Base-by-base conservation (phyloP, 1,140 invertebrate species). In the Drosophila erecta region DNA sequence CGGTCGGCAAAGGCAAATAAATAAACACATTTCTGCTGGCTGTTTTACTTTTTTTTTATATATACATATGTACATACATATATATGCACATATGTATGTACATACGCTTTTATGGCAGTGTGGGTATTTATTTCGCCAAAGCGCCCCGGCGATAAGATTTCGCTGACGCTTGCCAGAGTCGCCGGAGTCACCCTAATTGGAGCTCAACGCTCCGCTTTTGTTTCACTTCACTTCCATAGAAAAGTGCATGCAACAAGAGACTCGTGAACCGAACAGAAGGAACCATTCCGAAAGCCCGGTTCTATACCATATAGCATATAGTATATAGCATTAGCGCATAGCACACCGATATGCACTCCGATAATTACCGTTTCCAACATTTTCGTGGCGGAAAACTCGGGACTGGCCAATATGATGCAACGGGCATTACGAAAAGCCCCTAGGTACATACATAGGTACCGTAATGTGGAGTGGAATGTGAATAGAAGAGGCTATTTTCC, bases 221-320 rank as follows among this genome's bases (percentile, higher is more conserved):
- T 87, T 87, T 83, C 83, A 87, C 64, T 67, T 65, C 64, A 50
- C 72, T 89, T 87, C 83, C 83, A 87, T 89, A 87, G 83, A 87
- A 87, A 83, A 89, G 66, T 89, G 79, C 79, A 87, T 87, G 83
- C 84, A 87, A 87, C 84, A 83, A 87, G 83, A 87, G 83, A 87
- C 71, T 57, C 81, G 81, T 86, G 81, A 86, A 86, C 81, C 81
- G 69, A 81, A 46, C 71, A 40, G 54, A 81, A 65, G 40, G 54
- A 81, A 65, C 61, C 56, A 58, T 59, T 58, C 47, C 40, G 46
- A 56, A 49, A 22, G 54, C 38, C 33, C 30, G 33, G 30, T 67
- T 67, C 64, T 67, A 59, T 41, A 59, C 24, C 56, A 69, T 69
- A 64, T 50, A 57, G 59, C 59, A 75, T 43, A 40, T 4, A 59